These are phyloP conservation scores for Lepidothrix coronata DNA, from an alignment of 2,113 vertebrate genomes.

Conservation along the genomic window DNA sequence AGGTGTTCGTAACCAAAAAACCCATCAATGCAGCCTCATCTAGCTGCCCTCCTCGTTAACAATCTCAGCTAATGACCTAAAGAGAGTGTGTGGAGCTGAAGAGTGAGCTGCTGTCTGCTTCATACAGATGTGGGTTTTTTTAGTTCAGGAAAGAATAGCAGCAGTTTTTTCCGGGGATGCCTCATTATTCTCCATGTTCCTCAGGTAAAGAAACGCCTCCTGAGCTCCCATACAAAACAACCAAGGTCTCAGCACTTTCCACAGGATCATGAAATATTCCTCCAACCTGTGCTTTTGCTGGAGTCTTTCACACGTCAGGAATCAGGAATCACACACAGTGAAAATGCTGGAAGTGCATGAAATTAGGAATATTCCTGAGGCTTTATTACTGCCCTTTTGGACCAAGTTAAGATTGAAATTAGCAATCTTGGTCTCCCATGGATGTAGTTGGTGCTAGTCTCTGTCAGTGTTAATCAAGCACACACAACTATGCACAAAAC, in stretches of 20 bases:
- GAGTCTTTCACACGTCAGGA: not conserved
- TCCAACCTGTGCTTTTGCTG: not conserved
- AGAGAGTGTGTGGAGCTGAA: not conserved
- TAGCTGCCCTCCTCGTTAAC: not conserved
- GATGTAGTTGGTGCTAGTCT: not conserved
- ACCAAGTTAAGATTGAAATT: not conserved
- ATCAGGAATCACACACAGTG: not conserved
- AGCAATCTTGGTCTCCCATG: not conserved
- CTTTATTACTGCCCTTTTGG: not conserved
- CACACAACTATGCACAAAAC: not conserved
- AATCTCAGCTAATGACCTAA: not conserved
- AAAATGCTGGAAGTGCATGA: not conserved
- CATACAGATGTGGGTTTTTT: not conserved
- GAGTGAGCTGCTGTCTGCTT: not conserved
- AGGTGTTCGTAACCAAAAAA: not conserved
- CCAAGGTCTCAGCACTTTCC: not conserved
- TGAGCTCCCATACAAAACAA: not conserved
- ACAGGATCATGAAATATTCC: not conserved
- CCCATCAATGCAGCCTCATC: accelerated
- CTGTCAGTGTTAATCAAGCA: not conserved
- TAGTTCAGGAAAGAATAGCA: not conserved
- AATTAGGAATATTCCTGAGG: not conserved
- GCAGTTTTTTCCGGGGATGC: not conserved
- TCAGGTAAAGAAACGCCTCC: not conserved
- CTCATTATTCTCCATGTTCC: not conserved